phyloP scores from a whole-genome alignment of 2,797 vertebrate species.

The Hemitrygon akajei region DNA sequence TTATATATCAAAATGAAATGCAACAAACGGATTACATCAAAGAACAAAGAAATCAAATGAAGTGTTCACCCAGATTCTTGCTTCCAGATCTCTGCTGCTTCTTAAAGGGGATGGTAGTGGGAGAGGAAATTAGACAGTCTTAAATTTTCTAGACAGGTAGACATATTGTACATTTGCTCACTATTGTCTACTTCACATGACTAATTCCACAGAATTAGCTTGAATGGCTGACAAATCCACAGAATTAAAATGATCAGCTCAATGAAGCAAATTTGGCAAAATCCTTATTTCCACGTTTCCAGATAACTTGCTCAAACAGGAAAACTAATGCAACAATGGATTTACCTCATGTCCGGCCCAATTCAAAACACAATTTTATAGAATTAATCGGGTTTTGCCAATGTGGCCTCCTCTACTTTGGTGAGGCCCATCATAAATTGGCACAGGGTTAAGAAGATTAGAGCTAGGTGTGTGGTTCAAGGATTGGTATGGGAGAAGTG shows the following conservation, averaged over 20 bases:
- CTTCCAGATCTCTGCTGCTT: neutral
- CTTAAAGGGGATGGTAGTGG: too few species aligned
- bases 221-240: neutral
- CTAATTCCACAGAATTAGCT: neutral
- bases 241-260: neutral
- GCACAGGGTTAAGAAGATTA: too few species aligned
- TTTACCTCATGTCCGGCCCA: neutral
- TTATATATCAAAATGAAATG: neutral
- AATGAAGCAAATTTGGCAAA: neutral
- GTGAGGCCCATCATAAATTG: too few species aligned
- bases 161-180: neutral
- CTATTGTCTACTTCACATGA: neutral
- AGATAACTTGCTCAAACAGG: neutral
- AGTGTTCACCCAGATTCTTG: neutral
- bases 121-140: neutral
- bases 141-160: neutral
- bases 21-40: neutral
- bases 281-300: neutral
- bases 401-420: too few species aligned
- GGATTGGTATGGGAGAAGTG: too few species aligned
- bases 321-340: neutral
- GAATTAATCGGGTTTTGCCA: neutral
- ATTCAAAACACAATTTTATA: neutral
- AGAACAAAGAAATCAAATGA: constrained; percentile 1
- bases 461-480: too few species aligned